These are phyloP conservation scores for Ptyas mucosa DNA, from an alignment of 2,113 vertebrate genomes.

Conservation along the genomic window DNA sequence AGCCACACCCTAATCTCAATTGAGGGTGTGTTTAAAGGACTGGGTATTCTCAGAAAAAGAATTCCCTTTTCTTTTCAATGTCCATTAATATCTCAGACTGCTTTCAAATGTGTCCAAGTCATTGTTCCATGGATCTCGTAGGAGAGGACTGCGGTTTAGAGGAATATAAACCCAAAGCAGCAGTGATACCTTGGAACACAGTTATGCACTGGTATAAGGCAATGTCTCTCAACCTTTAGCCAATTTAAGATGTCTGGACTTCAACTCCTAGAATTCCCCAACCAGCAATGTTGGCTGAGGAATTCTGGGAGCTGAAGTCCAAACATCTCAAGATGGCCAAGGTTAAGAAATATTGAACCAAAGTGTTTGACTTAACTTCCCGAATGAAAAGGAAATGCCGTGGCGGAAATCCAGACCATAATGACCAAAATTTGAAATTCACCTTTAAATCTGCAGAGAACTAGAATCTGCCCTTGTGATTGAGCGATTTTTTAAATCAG, in stretches of 20 bases:
- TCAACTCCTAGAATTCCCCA: neutral
- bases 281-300: too few species aligned
- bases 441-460: neutral
- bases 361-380: neutral
- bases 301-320: too few species aligned
- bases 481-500: neutral
- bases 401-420: neutral
- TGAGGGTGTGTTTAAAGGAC: neutral
- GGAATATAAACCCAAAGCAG: neutral
- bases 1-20: neutral
- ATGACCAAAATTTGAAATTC: neutral
- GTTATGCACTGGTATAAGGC: neutral
- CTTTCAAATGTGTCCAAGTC: neutral
- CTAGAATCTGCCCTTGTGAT: neutral
- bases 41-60: neutral
- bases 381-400: neutral
- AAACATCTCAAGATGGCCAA: neutral
- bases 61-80: neutral
- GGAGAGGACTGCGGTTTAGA: neutral
- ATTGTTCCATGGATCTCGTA: neutral
- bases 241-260: neutral
- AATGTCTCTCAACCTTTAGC: neutral
- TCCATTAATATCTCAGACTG: neutral
- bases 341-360: neutral
- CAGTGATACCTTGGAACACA: neutral